A percentile compares a stretch with the other conserved stretches of the same genome.
Conservation (phyloP, 2,113 vertebrate species). For the Nothobranchius furzeri region DNA sequence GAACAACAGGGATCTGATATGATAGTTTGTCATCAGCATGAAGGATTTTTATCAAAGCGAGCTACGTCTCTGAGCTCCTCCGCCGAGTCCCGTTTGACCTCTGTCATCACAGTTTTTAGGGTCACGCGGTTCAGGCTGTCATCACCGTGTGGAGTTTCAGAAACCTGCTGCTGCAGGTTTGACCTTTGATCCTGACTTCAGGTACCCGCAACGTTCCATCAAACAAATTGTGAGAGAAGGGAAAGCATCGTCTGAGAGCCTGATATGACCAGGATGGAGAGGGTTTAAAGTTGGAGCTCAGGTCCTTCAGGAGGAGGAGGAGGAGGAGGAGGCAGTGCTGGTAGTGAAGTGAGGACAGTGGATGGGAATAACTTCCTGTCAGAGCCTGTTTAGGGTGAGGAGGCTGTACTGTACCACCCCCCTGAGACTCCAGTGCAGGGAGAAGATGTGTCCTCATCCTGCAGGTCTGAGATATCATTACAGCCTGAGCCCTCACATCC, state of each 20-base stretch:
- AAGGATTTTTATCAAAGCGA: conserved; percentile 33
- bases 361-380: conserved; percentile 49
- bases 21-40: conserved; percentile 42
- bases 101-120: conserved; percentile 22
- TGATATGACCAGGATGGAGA: conserved; percentile 22
- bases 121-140: neutral
- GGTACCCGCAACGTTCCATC: conserved; percentile 6
- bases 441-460: conserved; percentile 13
- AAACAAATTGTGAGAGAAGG: conserved; percentile 43
- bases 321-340: conserved; percentile 7
- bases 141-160: neutral
- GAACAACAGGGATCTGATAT: conserved; percentile 11
- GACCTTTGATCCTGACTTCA: conserved; percentile 19
- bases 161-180: conserved; percentile 6
- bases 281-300: conserved; percentile 24
- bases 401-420: conserved; percentile 16
- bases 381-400: conserved; percentile 39
- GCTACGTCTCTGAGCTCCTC: neutral
- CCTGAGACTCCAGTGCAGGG: conserved; percentile 26
- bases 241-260: conserved; percentile 21
- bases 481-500: conserved; percentile 25
- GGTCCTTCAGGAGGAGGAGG: conserved; percentile 6
- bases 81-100: conserved; percentile 28
- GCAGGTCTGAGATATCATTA: conserved; percentile 43
- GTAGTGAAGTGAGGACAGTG: conserved; percentile 20